Conservation (phyloP, 2,888 invertebrate species). For the Embidobia sp. region DNA sequence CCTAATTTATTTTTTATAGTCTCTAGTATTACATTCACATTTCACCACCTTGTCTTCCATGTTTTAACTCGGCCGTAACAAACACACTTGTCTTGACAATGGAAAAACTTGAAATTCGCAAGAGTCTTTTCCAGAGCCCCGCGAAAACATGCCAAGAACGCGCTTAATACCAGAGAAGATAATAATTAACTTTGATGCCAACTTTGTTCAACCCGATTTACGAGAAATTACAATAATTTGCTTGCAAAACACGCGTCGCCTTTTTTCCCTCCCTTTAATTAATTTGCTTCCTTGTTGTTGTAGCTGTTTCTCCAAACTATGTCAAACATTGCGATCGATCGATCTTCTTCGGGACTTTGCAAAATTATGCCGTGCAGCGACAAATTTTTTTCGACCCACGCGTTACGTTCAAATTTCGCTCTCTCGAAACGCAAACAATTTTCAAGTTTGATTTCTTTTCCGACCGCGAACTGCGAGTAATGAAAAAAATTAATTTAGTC, state of each 20-base stretch:
- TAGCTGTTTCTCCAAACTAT: too few relatives aligned
- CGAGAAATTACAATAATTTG: constrained; percentile 26
- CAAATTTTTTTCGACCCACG: too few relatives aligned
- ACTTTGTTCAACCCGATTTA: constrained; percentile 32
- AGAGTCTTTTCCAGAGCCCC: constrained; percentile 26
- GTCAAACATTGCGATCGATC: too few relatives aligned
- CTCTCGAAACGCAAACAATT: too few relatives aligned
- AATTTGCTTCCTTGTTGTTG: constrained; percentile 4
- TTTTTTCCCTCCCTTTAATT: constrained; percentile 5
- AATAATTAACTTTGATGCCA: constrained; percentile 46
- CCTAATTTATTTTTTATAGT: constrained; percentile 73
- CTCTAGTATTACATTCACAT: constrained; percentile 66
- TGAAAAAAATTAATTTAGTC: too few relatives aligned
- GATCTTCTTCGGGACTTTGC: too few relatives aligned
- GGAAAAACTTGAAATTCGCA: too few relatives aligned
- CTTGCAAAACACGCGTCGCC: neutral
- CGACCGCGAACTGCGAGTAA: too few relatives aligned
- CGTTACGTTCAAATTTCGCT: too few relatives aligned
- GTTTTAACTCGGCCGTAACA: constrained; percentile 53
- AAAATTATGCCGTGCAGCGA: too few relatives aligned
- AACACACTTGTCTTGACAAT: constrained; percentile 54
- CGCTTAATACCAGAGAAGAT: constrained; percentile 20
- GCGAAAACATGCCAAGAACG: constrained; percentile 32
- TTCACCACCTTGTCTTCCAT: constrained; percentile 59
- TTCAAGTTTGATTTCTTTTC: too few relatives aligned